Conservation (phyloP, 2,888 invertebrate genomes). For the Hecatera dysodea region DNA sequence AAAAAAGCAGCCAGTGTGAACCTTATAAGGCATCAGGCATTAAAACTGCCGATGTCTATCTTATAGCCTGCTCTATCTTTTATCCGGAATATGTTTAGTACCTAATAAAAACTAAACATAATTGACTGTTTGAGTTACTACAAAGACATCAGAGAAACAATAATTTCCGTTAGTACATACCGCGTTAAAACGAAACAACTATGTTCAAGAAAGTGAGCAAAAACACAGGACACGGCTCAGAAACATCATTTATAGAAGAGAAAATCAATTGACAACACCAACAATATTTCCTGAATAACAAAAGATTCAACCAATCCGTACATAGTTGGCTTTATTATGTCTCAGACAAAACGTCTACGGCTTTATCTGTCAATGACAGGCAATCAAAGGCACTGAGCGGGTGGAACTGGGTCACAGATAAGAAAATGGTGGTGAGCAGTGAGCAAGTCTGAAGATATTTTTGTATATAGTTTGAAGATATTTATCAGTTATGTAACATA, state of each 20-base stretch:
- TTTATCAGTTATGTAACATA: too few species aligned
- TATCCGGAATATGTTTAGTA: too few species aligned
- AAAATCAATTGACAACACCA: constrained; percentile 1
- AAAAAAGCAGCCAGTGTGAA: too few species aligned
- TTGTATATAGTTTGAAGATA: too few species aligned
- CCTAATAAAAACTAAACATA: too few species aligned
- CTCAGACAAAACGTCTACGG: constrained; percentile 9
- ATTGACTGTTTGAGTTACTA: not conserved
- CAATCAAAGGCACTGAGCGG: constrained; percentile 31
- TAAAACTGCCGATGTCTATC: too few species aligned
- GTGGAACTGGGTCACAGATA: constrained; percentile 27
- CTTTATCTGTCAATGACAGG: constrained; percentile 45
- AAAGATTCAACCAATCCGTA: constrained; percentile 1
- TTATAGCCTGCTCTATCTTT: too few species aligned
- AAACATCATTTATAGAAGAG: not conserved
- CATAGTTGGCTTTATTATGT: not conserved
- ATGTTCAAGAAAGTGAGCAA: too few species aligned
- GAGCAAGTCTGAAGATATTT: not conserved
- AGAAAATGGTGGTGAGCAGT: constrained; percentile 4
- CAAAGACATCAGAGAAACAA: not conserved
- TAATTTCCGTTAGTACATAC: not conserved
- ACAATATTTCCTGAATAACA: not conserved
- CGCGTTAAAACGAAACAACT: too few species aligned
- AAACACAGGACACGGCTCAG: not conserved
- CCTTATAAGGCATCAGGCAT: too few species aligned